A percentile compares a stretch with the other conserved stretches of the same genome.
These are phyloP conservation scores for Paramormyrops kingsleyae DNA, from an alignment of 2,113 vertebrate genomes.

Conservation along the genomic window DNA sequence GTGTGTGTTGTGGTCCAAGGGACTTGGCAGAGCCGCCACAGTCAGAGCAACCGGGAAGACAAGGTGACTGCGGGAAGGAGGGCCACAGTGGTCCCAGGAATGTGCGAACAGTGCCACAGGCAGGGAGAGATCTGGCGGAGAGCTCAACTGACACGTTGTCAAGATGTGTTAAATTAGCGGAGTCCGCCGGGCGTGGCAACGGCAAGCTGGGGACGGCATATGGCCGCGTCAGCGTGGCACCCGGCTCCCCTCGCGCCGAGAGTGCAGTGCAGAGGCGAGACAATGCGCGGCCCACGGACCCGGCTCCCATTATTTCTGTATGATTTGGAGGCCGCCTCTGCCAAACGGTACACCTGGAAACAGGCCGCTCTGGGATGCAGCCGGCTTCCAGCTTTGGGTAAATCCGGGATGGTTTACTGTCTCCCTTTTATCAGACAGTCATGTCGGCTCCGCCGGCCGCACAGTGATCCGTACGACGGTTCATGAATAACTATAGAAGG, in stretches of 20 bases:
- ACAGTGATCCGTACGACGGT: neutral
- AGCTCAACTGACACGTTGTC: constrained; percentile 71
- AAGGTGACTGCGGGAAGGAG: constrained; percentile 60
- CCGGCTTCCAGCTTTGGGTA: neutral
- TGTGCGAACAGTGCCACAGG: constrained; percentile 42
- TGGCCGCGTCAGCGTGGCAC: constrained; percentile 46
- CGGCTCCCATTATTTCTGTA: constrained; percentile 42
- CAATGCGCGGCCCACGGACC: constrained; percentile 15
- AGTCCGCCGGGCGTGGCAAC: constrained; percentile 59
- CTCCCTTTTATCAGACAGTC: neutral
- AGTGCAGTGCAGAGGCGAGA: constrained; percentile 10
- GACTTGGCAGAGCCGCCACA: constrained; percentile 43
- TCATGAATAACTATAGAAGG: constrained; percentile 32
- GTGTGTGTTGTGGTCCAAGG: constrained; percentile 18
- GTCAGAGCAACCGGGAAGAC: constrained; percentile 36
- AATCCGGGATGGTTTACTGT: neutral
- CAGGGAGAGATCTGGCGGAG: constrained; percentile 49
- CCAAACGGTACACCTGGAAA: constrained; percentile 30
- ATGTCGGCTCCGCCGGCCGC: neutral
- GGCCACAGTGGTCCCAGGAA: constrained; percentile 53
- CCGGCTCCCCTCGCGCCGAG: constrained; percentile 21
- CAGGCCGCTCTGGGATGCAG: neutral
- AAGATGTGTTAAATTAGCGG: constrained; percentile 70
- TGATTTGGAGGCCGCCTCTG: constrained; percentile 41
- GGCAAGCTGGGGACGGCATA: constrained; percentile 73